phyloP scores from a whole-genome alignment of 2,888 invertebrate genomes.

The Drosophila mimica region DNA sequence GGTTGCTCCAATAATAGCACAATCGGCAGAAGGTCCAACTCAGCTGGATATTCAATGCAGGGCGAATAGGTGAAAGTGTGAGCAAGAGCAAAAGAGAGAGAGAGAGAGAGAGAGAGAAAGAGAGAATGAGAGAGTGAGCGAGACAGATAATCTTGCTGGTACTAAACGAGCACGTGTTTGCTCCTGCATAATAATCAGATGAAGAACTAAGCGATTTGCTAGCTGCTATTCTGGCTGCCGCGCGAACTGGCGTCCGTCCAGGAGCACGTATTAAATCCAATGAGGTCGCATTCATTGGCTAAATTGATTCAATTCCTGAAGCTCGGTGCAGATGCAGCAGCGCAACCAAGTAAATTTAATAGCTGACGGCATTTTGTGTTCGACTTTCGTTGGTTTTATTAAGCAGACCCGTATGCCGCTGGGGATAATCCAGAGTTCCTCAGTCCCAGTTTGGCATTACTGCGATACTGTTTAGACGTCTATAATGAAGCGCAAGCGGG shows the following conservation, averaged over 20 bases:
- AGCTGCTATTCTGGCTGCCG: conserved; percentile 8
- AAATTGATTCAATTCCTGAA: conserved; percentile 69
- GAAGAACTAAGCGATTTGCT: conserved; percentile 51
- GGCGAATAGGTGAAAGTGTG: not conserved
- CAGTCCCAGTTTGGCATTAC: conserved; percentile 22
- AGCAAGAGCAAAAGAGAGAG: not conserved
- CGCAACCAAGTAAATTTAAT: conserved; percentile 53
- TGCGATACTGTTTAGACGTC: conserved; percentile 6
- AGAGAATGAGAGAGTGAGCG: not conserved
- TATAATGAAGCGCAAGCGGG: conserved; percentile 10
- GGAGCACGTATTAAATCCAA: conserved; percentile 75
- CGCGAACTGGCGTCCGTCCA: conserved; percentile 9
- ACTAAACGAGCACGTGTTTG: conserved; percentile 46
- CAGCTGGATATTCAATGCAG: not conserved
- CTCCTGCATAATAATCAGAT: conserved; percentile 71
- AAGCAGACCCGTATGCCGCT: conserved; percentile 21
- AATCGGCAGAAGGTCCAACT: conserved; percentile 17
- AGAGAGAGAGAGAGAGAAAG: not conserved
- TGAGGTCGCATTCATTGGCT: conserved; percentile 73
- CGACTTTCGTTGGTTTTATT: conserved; percentile 46
- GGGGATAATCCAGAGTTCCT: conserved; percentile 27
- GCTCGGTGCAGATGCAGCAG: conserved; percentile 28
- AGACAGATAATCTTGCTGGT: conserved; percentile 20
- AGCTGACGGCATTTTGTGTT: conserved; percentile 44
- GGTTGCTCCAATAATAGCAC: conserved; percentile 56